A percentile compares a stretch with the other conserved stretches of the same genome.
phyloP scores from a whole-genome alignment of 2,113 vertebrate genomes.

The Pantherophis guttatus region DNA sequence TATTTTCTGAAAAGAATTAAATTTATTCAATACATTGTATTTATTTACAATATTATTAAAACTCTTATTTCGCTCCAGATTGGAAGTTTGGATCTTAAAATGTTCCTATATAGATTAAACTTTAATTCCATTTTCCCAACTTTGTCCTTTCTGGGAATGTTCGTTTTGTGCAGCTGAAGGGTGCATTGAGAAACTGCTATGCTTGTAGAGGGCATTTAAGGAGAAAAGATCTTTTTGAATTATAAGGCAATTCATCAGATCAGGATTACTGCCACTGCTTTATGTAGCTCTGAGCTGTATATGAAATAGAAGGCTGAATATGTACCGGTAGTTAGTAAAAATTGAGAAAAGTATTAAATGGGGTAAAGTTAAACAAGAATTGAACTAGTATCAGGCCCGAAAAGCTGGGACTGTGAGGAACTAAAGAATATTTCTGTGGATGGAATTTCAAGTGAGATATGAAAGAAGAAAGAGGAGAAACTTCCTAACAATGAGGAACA shows the following conservation, averaged over 20 bases:
- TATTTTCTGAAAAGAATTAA: not conserved
- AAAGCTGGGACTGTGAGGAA: not conserved
- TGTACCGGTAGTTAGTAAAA: not conserved
- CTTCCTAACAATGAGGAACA: too few relatives aligned
- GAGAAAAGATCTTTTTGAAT: not conserved
- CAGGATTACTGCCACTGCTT: not conserved
- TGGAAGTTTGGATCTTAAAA: not conserved
- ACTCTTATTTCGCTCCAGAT: not conserved
- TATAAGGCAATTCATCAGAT: not conserved
- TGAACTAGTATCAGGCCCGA: not conserved
- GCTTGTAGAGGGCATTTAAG: not conserved
- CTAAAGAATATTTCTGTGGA: not conserved
- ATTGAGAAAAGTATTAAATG: not conserved
- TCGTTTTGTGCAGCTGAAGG: not conserved
- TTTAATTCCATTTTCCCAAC: not conserved
- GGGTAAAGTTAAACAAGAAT: not conserved
- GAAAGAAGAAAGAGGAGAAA: not conserved
- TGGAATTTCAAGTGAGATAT: not conserved
- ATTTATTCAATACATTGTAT: not conserved
- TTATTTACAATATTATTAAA: not conserved
- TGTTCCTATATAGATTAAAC: too few relatives aligned
- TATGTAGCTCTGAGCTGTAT: not conserved
- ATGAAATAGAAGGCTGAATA: not conserved
- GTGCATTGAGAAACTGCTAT: not conserved
- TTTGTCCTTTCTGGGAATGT: not conserved